Percentiles rank a stretch among this genome's conserved stretches.
phyloP scores from a whole-genome alignment of 2,113 vertebrate genomes.

The Pandion haliaetus region DNA sequence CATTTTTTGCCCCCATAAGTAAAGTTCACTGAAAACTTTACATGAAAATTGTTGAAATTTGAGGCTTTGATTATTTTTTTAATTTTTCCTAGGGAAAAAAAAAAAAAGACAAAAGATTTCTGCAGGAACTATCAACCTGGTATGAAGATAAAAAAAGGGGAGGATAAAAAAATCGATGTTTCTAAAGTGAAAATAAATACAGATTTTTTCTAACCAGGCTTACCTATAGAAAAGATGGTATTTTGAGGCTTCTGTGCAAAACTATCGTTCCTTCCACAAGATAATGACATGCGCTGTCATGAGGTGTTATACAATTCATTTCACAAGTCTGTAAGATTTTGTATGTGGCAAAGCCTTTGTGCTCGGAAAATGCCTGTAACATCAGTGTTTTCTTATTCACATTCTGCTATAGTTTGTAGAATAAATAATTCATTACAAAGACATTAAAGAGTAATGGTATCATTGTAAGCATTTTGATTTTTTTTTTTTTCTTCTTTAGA shows the following conservation, averaged over 20 bases:
- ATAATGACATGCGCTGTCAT: not conserved
- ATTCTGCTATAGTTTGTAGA: not conserved
- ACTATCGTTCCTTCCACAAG: not conserved
- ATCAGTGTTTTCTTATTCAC: not conserved
- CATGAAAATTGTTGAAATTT: not conserved
- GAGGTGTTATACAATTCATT: not conserved
- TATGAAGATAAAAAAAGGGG: not conserved
- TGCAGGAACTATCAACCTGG: not conserved
- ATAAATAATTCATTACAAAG: not conserved
- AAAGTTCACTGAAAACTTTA: not conserved
- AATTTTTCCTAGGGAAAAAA: not conserved
- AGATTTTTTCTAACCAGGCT: not conserved
- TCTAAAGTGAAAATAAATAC: not conserved
- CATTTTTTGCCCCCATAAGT: not conserved
- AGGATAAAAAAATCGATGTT: not conserved
- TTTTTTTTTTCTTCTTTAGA: not conserved
- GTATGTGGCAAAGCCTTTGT: not conserved
- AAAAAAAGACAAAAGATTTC: not conserved
- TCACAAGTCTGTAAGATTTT: not conserved
- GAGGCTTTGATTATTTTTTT: accelerated
- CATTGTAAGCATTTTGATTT: not conserved
- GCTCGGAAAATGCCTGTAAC: not conserved
- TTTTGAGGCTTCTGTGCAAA: not conserved
- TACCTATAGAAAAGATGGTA: not conserved
- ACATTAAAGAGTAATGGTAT: not conserved